Base-by-base conservation (phyloP, 2,888 invertebrate species). In the Odiellus spinosus region DNA sequence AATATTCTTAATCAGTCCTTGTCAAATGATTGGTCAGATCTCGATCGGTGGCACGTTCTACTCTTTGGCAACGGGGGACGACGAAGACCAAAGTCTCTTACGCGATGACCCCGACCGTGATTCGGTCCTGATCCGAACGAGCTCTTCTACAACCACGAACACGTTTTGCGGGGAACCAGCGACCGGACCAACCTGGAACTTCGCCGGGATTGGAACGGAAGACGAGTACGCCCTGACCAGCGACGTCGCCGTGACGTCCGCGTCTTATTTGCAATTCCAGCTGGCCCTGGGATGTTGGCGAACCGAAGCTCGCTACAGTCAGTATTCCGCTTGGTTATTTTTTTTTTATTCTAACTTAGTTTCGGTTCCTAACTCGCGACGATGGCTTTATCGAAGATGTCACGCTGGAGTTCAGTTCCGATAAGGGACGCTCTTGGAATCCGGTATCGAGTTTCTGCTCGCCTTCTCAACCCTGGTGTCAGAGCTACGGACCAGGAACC, bases 351-450 rank as follows among this genome's bases (percentile, higher is more conserved):
- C 12, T n/a, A 35, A 26, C 26, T 26, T 6, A 26, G 26, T 26
- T 26, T 26, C n/a, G n/a, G n/a, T n/a, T n/a, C n/a, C n/a, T n/a
- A n/a, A n/a, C n/a, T n/a, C n/a, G n/a, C n/a, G n/a, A n/a, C n/a
- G n/a, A n/a, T 26, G 26, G 26, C 26, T 26, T 26, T 6, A 26
- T 8, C 26, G 8, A 26, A 66, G 67, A 53, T 42, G 58, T 67
- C 26, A 49, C 59, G 8, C 52, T 67, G 15, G 58, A 65, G 48
- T 66, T 62, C 48, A 67, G 66, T 2, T 54, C 60, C 40, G 66
- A 67, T 53, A 59, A 63, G 56, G 67, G 67, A 1, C 59, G 63
- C 36, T 63, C 61, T 1, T 67, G 67, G 67, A 55, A 56, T 26
- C 53, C 60, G n/a, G 52, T 67, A 18, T 51, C 55, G 38, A 53